Base-by-base conservation (phyloP, 2,888 invertebrate species). In the Agrotis segetum region DNA sequence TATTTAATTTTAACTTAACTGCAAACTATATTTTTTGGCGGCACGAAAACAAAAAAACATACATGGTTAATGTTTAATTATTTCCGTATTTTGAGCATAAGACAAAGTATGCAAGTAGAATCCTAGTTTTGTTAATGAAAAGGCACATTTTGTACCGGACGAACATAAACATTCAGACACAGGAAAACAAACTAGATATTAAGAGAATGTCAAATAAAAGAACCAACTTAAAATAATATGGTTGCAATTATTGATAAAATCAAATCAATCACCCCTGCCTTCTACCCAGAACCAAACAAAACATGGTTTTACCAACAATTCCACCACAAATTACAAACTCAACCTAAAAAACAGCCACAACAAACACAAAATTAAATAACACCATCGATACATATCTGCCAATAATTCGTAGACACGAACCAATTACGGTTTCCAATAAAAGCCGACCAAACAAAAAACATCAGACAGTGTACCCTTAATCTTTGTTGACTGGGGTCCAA, bases 401-500 rank as follows among this genome's bases (percentile, higher is more conserved):
- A 77, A 81, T 83, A 83, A 79, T 86, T 84, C 63, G 70, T 83
- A 80, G 71, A 79, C 80, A 82, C 85, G 84, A 82, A 85, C 77
- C 84, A 87, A 86, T 91, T 89, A 87, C 85, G 71, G 67, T 85
- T 85, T 84, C 84, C 85, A 88, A 88, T 89, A 88, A 89, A 88
- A 89, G 80, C 79, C 81, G 83, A 81, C 79, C 85, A 86, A 88
- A 86, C 87, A 87, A 83, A 89, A 85, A 84, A 84, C 63, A 81
- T 59, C 64, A 78, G 79, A 83, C 86, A 79, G 85, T 80, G 83
- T 80, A 81, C 81, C 85, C 85, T 85, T 89, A 89, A 89, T 90
- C 87, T 88, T 85, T 92, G 89, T 92, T 91, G 88, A 87, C 88
- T 82, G 85, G 82, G 78, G 80, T 84, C 86, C 89, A 91, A 92